Conservation (phyloP, 1,140 invertebrate species). For the Nasonia vitripennis region DNA sequence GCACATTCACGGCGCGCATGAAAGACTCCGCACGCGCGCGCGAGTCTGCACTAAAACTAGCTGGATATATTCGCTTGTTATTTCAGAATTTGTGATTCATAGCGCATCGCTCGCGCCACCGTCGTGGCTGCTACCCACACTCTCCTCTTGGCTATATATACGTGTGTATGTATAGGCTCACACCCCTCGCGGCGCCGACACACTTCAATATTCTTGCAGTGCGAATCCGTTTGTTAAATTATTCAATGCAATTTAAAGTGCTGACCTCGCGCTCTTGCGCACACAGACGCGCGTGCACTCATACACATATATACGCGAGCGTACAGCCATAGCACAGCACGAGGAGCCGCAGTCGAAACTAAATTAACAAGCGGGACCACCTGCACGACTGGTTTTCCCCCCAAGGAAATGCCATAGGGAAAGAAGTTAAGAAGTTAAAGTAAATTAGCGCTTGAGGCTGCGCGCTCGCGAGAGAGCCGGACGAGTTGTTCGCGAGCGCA, state of each 20-base stretch:
- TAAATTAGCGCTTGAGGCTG: constrained; percentile 37
- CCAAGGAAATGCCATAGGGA: constrained; percentile 55
- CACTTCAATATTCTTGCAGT: constrained; percentile 24
- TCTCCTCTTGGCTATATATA: neutral
- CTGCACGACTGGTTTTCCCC: constrained; percentile 22
- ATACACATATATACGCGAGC: too few relatives aligned
- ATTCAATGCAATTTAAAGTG: constrained; percentile 65
- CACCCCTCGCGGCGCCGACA: neutral
- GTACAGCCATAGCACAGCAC: too few relatives aligned
- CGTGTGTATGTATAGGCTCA: constrained; percentile 11
- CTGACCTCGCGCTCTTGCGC: constrained; percentile 43
- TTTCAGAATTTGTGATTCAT: constrained; percentile 26
- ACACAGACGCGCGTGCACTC: neutral
- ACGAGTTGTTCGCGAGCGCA: constrained; percentile 3
- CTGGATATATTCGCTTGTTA: constrained; percentile 2
- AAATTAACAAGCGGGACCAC: constrained; percentile 62
- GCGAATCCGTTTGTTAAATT: constrained; percentile 57
- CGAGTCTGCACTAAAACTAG: neutral
- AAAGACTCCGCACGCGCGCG: neutral
- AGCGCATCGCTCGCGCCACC: neutral
- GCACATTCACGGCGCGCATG: neutral
- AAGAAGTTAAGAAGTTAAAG: constrained; percentile 41
- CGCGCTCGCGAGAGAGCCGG: constrained; percentile 42
- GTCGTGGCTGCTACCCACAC: neutral
- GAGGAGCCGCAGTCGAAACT: constrained; percentile 63